These are phyloP conservation scores for Epinotia bilunana DNA, from an alignment of 2,888 invertebrate genomes.

Conservation along the genomic window DNA sequence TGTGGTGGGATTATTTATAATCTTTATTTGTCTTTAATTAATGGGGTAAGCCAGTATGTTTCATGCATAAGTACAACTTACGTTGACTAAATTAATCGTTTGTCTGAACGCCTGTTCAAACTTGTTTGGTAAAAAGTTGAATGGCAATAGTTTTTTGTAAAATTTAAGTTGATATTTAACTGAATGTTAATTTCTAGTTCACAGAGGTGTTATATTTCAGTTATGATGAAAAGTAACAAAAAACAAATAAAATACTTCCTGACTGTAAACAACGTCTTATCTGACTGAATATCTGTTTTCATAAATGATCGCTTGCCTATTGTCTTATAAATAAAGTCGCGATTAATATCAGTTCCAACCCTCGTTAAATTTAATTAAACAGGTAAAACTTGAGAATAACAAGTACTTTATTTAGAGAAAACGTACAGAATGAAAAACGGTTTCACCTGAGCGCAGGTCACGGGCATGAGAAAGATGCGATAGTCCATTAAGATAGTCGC, in stretches of 20 bases:
- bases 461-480: constrained; percentile 77
- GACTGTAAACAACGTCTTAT: background rate
- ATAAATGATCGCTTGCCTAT: background rate
- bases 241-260: too few species aligned
- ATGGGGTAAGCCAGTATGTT: too few species aligned
- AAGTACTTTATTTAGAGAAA: constrained; percentile 72
- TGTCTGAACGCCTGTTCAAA: too few species aligned
- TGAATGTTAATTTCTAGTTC: too few species aligned
- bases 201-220: too few species aligned
- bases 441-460: constrained; percentile 79
- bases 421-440: constrained; percentile 77
- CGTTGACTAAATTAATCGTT: too few species aligned
- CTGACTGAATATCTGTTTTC: background rate
- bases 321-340: background rate
- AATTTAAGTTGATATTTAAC: too few species aligned
- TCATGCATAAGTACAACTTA: too few species aligned
- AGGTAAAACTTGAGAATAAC: constrained; percentile 56
- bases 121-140: too few species aligned
- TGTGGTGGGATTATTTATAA: background rate
- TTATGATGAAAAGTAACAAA: too few species aligned
- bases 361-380: constrained; percentile 5
- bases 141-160: too few species aligned
- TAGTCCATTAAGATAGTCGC: constrained; percentile 79
- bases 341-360: background rate
- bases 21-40: background rate